These are phyloP conservation scores for Cynopterus sphinx DNA, from an alignment of 2,797 vertebrate genomes.

Conservation along the genomic window DNA sequence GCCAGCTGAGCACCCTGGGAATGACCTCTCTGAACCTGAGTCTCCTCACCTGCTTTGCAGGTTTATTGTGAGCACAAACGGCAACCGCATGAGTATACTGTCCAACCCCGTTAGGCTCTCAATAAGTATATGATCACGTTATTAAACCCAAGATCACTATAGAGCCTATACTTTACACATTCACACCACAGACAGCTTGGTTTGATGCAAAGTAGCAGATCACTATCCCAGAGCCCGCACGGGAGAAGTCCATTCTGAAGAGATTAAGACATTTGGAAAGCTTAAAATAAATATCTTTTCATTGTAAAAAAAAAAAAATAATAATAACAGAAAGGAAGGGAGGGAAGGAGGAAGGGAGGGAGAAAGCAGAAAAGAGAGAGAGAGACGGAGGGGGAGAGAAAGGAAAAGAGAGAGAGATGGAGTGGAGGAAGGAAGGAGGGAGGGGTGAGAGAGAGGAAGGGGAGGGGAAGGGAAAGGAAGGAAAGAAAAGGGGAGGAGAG, in stretches of 20 bases:
- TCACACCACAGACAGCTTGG: background rate
- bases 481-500: background rate
- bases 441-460: too few relatives aligned
- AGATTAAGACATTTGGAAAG: background rate
- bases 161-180: background rate
- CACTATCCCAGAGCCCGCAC: background rate
- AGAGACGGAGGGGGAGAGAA: too few relatives aligned
- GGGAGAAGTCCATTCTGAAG: background rate
- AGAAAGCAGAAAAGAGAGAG: fast-evolving
- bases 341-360: too few relatives aligned
- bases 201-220: background rate
- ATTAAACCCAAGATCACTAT: background rate
- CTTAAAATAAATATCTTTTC: background rate
- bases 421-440: too few relatives aligned
- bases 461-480: too few relatives aligned
- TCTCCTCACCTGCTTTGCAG: background rate
- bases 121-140: background rate
- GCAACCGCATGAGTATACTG: fast-evolving
- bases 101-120: background rate
- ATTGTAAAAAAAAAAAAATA: background rate
- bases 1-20: background rate
- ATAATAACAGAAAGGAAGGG: too few relatives aligned
- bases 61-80: background rate
- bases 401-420: too few relatives aligned
- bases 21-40: background rate